These are phyloP conservation scores for Macrosteles quadrilineatus DNA, from an alignment of 1,140 invertebrate genomes.

Conservation along the genomic window DNA sequence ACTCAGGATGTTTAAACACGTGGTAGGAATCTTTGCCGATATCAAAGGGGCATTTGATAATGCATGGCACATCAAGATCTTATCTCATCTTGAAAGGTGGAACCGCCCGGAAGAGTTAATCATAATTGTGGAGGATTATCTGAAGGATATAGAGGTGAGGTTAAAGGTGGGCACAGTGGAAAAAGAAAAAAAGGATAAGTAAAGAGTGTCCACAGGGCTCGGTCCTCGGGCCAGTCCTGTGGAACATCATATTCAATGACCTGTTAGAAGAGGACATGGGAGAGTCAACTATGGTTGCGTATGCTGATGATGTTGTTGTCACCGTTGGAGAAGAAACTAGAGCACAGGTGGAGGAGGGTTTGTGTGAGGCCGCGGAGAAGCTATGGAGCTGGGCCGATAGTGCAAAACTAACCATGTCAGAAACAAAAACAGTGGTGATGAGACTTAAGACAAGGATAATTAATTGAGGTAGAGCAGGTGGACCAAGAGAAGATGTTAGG, in stretches of 20 bases:
- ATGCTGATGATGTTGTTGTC: constrained; percentile 16
- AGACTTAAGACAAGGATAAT: background rate
- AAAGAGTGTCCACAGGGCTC: constrained; percentile 4
- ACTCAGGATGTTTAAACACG: background rate
- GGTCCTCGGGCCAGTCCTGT: constrained; percentile 8
- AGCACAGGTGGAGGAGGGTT: background rate
- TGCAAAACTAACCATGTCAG: background rate
- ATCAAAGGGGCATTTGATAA: constrained; percentile 7
- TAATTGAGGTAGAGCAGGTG: background rate
- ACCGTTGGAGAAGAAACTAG: background rate
- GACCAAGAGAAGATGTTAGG: background rate
- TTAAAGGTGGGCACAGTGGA: background rate
- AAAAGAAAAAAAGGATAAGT: background rate
- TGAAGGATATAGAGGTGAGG: background rate
- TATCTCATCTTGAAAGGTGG: background rate
- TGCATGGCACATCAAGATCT: background rate
- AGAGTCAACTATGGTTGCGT: background rate
- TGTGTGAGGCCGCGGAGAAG: background rate
- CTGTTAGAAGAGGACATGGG: background rate
- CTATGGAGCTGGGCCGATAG: background rate
- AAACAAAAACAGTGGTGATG: background rate
- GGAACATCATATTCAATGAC: background rate
- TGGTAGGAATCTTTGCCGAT: background rate
- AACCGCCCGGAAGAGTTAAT: background rate
- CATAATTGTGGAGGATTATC: background rate